Evolutionary conservation across 2,113 vertebrate species (phyloP), one percentile per base, ranked within the genome.

Genomic region (Xiphophorus maculatus): DNA sequence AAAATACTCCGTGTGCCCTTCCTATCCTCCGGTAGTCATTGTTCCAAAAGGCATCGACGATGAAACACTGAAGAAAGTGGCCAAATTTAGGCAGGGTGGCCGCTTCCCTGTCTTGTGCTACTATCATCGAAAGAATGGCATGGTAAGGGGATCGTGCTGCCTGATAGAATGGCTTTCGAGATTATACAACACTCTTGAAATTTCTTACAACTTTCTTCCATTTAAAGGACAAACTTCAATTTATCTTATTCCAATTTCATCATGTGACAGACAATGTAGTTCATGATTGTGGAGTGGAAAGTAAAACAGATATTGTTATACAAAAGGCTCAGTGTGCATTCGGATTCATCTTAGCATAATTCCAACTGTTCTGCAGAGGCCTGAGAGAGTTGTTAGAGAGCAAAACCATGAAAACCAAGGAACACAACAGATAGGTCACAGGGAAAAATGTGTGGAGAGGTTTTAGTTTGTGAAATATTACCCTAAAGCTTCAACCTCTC

Each of bases 71-170:
- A 28, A 54, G 1, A 94, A 84, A 14, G 90, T 90, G 0, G 95
- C 96, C n/a, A 88, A 87, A 19, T 96, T 97, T 90, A 94, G 94
- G 12, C 96, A 95, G 32, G 95, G 95, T 0, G 95, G 96, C 1
- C 89, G 95, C 29, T 96, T 97, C 77, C 96, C 96, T 0, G 91
- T 95, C 6, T 93, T 97, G 83, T 95, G 95, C 89, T 96, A 95
- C 83, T 94, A 94, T 86, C 96, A 96, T 84, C 67, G 76, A 27
- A 93, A 76, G 35, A 96, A 93, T 0, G 84, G 95, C 75, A 95
- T 88, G 40, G 96, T 96, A 90, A 93, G 95, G 28, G 51, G 5
- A 6, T 48, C 17, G 1, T 19, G 5, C 44, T 44, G 42, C 4
- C 42, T 17, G 15, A 17, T 14, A 17, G 14, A 17, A 15, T 44